A percentile compares a stretch with the other conserved stretches of the same genome.
These are phyloP conservation scores for Aphelenchoides avenae DNA, from an alignment of 1,140 invertebrate species.

Conservation along the genomic window DNA sequence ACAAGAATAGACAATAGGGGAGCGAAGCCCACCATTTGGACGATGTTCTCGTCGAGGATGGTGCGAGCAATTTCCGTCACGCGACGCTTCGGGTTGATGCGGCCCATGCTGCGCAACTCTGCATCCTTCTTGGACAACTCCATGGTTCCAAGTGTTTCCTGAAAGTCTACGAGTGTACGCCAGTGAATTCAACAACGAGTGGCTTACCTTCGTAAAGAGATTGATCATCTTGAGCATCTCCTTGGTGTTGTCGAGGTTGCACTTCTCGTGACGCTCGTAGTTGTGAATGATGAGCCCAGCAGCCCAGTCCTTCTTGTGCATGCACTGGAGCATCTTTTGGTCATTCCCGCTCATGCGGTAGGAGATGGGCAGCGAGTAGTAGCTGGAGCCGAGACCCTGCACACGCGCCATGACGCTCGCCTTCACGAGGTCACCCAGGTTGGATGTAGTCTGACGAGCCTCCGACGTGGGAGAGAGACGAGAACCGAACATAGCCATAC, in stretches of 20 bases:
- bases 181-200: not conserved
- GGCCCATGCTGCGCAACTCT: conserved; percentile 17
- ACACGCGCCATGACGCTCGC: conserved; percentile 13
- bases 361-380: conserved; percentile 27
- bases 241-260: conserved; percentile 7
- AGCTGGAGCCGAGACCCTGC: conserved; percentile 15
- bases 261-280: conserved; percentile 8
- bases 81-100: conserved; percentile 35
- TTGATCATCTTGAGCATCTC: conserved; percentile 38
- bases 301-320: conserved; percentile 28
- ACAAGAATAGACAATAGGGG: too few relatives aligned
- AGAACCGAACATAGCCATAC: not conserved
- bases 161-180: conserved; percentile 12
- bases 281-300: not conserved
- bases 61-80: conserved; percentile 18
- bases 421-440: conserved; percentile 19
- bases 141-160: conserved; percentile 10
- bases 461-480: conserved; percentile 18
- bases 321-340: conserved; percentile 26
- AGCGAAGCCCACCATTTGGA: conserved; percentile 5
- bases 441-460: conserved; percentile 26
- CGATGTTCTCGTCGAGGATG: conserved; percentile 31
- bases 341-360: conserved; percentile 12
- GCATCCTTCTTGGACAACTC: conserved; percentile 21
- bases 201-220: conserved; percentile 22